Conservation (phyloP, 1,140 invertebrate species). For the Bombus confusus region DNA sequence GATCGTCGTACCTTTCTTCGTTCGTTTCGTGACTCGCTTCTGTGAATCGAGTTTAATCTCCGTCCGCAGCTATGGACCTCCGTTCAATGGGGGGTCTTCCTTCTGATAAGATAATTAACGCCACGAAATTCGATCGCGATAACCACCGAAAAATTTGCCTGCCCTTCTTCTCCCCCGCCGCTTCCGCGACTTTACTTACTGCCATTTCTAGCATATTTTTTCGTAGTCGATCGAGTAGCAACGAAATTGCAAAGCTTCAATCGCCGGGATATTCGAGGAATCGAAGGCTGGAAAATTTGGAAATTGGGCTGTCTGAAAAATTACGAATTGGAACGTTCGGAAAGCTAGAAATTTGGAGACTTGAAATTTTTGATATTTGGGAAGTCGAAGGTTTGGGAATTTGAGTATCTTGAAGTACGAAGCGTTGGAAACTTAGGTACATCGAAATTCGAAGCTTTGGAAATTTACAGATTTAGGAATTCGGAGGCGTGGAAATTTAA, state of each 20-base stretch:
- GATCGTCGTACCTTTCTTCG: conserved; percentile 66
- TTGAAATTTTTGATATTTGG: too few relatives aligned
- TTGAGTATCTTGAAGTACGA: neutral
- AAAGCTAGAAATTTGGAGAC: neutral
- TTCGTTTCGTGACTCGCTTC: conserved; percentile 63
- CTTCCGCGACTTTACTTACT: neutral
- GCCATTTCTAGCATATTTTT: too few relatives aligned
- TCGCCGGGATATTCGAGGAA: fast-evolving
- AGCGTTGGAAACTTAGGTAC: neutral
- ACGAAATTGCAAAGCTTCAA: neutral
- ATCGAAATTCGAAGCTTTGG: neutral
- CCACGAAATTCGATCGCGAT: neutral
- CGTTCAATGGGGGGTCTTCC: too few relatives aligned
- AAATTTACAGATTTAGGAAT: neutral
- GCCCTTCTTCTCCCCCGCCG: neutral
- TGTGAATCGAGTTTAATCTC: conserved; percentile 58
- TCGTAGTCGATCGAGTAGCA: too few relatives aligned
- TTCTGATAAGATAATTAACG: conserved; percentile 37
- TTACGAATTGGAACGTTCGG: neutral
- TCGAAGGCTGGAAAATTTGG: neutral
- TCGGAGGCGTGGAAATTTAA: neutral
- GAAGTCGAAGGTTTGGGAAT: too few relatives aligned
- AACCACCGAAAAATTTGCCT: neutral
- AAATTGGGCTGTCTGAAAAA: neutral
- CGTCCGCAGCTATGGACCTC: neutral